phyloP scores from a whole-genome alignment of 2,888 invertebrate species.

The Dexiosoma caninum region DNA sequence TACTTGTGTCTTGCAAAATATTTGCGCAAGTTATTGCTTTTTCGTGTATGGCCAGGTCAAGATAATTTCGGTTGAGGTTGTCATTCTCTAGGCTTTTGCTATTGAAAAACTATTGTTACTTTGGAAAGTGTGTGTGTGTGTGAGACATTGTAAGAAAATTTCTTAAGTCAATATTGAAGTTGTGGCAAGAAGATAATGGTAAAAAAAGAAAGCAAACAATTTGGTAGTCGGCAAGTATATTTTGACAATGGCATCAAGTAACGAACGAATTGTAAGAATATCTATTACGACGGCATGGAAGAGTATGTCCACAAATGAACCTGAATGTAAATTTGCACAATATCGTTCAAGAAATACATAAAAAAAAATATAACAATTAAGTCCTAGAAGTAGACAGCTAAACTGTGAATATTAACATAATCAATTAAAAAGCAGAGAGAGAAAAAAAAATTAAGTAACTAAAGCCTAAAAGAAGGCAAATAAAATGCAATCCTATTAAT shows the following conservation, averaged over 20 bases:
- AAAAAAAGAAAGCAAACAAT: slow-evolving; percentile 29
- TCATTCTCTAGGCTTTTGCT: not conserved
- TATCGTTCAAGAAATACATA: not conserved
- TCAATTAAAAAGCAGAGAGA: too few species aligned
- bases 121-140: slow-evolving; percentile 12
- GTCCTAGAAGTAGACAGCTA: too few species aligned
- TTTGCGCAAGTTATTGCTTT: slow-evolving; percentile 17
- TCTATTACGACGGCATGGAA: too few species aligned
- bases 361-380: too few species aligned
- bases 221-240: slow-evolving; percentile 41
- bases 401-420: too few species aligned
- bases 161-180: slow-evolving; percentile 42
- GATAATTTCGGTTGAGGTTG: slow-evolving; percentile 36
- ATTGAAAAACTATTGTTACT: not conserved
- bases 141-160: slow-evolving; percentile 16
- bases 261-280: slow-evolving; percentile 25
- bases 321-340: too few species aligned
- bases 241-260: slow-evolving; percentile 25
- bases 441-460: too few species aligned
- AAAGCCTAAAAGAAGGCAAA: slow-evolving; percentile 6
- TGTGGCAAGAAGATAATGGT: slow-evolving; percentile 16
- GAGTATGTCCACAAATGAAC: too few species aligned
- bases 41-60: slow-evolving; percentile 15
- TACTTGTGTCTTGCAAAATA: slow-evolving; percentile 2
- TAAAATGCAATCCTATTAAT: too few species aligned